Evolutionary conservation across 1,140 invertebrate genomes (phyloP), one percentile per base, ranked within the genome.

Genomic region (Megalonaias nervosa): DNA sequence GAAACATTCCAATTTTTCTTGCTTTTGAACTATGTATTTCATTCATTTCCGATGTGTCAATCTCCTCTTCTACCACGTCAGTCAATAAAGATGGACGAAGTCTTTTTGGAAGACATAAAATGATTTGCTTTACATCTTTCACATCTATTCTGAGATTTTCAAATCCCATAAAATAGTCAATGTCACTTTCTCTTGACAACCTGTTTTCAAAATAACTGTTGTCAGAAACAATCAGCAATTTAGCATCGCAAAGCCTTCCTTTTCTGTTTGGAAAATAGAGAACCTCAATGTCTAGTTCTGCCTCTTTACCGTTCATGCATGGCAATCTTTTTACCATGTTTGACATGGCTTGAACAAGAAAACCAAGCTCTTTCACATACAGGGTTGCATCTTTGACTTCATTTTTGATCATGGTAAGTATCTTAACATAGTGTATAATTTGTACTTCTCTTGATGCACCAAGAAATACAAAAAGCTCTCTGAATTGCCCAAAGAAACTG

Each of bases 111-210:
- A 58, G 59, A 23, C 14, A 58, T 31, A n/a, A 12, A n/a, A 75
- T 68, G 1, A n/a, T 11, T 57, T 17, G 62, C 26, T 38, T 23
- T 17, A 48, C 60, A 21, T 61, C 61, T 57, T 77, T 66, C 17
- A 23, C 17, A 55, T 23, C 26, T 60, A 77, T 61, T 31, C 67
- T 61, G 16, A 77, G 23, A 65, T 71, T 23, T 67, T 67, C 59
- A 61, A 77, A 77, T n/a, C 75, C 69, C 15, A 77, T 60, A 31
- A 77, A 71, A 26, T 48, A 71, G 38, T 72, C 56, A 23, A 77
- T 17, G 12, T 60, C 23, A 55, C 56, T 15, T 71, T 71, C 67
- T 13, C 57, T 57, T 23, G 59, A 14, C 11, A 75, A n/a, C n/a
- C 48, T 59, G 1, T 62, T 58, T 69, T 69, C 67, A 38, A 75